Evolutionary conservation across 2,113 vertebrate genomes (phyloP).

Genomic region (Misgurnus mizolepis): DNA sequence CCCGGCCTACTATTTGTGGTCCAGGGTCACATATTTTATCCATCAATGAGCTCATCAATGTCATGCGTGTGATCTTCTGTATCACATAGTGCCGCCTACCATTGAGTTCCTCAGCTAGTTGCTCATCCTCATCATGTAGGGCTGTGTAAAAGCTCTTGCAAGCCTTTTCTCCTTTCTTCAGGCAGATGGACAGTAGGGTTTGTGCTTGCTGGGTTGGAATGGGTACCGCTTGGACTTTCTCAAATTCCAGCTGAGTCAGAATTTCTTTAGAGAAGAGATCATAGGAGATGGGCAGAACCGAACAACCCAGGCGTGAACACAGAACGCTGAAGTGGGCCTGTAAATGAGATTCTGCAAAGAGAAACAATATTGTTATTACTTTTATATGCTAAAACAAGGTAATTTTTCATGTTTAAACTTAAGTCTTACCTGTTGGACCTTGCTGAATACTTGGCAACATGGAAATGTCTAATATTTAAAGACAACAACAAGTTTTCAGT

Average conservation of each 20-base stretch:
- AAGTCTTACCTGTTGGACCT: slow-evolving; percentile 60
- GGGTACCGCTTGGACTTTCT: slow-evolving; percentile 54
- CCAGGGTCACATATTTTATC: no score
- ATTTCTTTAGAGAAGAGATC: slow-evolving; percentile 57
- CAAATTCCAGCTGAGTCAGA: slow-evolving; percentile 63
- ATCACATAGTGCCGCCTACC: slow-evolving; percentile 14
- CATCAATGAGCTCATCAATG: no score
- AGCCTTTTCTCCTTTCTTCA: slow-evolving; percentile 60
- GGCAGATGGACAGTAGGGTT: slow-evolving; percentile 56
- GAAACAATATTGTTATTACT: no score
- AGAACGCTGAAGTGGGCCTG: slow-evolving; percentile 51
- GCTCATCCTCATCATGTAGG: slow-evolving; percentile 55
- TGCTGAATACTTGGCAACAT: slow-evolving; percentile 36
- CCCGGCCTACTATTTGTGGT: no score
- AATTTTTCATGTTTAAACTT: neutral
- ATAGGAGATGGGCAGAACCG: slow-evolving; percentile 56
- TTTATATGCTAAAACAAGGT: neutral
- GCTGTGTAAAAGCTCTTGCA: slow-evolving; percentile 61
- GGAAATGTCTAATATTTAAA: neutral
- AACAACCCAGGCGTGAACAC: slow-evolving; percentile 57
- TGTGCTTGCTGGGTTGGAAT: slow-evolving; percentile 57
- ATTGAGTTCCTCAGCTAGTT: slow-evolving; percentile 56
- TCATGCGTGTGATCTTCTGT: neutral
- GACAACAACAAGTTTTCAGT: neutral
- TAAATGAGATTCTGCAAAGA: slow-evolving; percentile 53